A percentile compares a stretch with the other conserved stretches of the same genome.
Conservation (phyloP, 2,797 vertebrate genomes). For the Etheostoma perlongum region DNA sequence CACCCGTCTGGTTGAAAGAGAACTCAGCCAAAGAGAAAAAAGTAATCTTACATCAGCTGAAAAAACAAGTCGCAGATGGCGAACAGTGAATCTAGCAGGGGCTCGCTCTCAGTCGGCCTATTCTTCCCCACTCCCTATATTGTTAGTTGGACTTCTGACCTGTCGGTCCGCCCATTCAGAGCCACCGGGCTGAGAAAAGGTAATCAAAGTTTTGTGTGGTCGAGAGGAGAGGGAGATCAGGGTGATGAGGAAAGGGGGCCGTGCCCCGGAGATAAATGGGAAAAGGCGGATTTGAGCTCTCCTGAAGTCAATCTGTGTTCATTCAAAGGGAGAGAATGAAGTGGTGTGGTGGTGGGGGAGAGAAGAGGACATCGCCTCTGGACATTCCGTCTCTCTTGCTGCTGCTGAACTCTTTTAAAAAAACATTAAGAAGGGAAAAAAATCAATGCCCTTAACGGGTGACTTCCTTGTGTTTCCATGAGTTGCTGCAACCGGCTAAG, state of each 20-base stretch:
- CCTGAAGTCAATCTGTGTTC: conserved; percentile 66
- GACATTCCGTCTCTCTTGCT: conserved; percentile 29
- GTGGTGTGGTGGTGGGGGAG: neutral
- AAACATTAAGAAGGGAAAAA: conserved; percentile 53
- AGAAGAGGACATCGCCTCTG: conserved; percentile 30
- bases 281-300: conserved; percentile 58
- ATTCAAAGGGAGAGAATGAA: conserved; percentile 50
- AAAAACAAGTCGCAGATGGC: conserved; percentile 57
- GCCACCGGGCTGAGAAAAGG: conserved; percentile 62
- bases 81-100: conserved; percentile 38
- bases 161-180: conserved; percentile 44
- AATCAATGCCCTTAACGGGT: conserved; percentile 62
- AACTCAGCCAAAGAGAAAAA: conserved; percentile 52
- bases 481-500: conserved; percentile 21
- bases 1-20: conserved; percentile 39
- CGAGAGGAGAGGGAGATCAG: conserved; percentile 27
- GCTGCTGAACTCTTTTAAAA: conserved; percentile 63
- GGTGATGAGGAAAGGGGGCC: conserved; percentile 34
- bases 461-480: conserved; percentile 31
- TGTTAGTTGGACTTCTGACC: conserved; percentile 61
- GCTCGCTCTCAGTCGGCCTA: conserved; percentile 11
- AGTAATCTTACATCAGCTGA: conserved; percentile 61
- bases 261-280: conserved; percentile 38
- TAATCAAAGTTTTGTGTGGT: conserved; percentile 65
- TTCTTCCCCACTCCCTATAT: conserved; percentile 35